A percentile compares a stretch with the other conserved stretches of the same genome.
phyloP scores from a whole-genome alignment of 2,797 vertebrate species.

The Onychomys leucogaster region DNA sequence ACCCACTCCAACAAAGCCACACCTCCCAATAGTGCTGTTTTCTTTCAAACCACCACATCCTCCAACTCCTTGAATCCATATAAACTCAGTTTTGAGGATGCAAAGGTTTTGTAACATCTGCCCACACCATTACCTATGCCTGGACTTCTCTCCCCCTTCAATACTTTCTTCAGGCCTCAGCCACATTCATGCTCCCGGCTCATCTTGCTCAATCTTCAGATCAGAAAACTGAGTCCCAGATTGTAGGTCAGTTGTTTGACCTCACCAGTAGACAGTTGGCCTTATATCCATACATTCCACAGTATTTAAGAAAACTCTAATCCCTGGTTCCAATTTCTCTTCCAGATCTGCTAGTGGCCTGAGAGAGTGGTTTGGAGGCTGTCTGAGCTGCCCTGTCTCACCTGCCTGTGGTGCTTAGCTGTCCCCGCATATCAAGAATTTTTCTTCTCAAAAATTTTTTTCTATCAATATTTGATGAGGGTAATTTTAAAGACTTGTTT shows the following conservation, averaged over 20 bases:
- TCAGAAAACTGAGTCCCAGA: background rate
- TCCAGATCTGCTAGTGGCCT: constrained; percentile 23
- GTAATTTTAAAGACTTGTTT: constrained; percentile 91
- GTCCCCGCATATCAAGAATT: background rate
- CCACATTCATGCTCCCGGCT: background rate
- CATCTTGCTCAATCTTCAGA: background rate
- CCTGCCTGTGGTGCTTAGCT: constrained; percentile 56
- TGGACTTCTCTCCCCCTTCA: background rate
- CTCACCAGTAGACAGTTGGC: background rate
- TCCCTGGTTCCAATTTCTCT: constrained; percentile 35
- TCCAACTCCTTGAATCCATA: background rate
- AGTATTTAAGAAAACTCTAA: background rate
- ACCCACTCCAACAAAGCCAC: no score
- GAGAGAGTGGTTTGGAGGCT: background rate
- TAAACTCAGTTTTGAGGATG: background rate
- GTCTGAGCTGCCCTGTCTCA: background rate
- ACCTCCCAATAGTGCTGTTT: no score
- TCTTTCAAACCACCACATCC: no score
- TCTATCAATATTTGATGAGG: constrained; percentile 90
- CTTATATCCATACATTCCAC: accelerated
- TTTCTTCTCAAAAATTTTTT: constrained; percentile 75
- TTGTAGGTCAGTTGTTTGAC: background rate
- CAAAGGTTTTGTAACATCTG: background rate
- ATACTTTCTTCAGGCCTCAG: background rate
- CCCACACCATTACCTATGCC: background rate